Evolutionary conservation across 2,888 invertebrate species (phyloP).

Genomic region (Alentia gelatinosa): DNA sequence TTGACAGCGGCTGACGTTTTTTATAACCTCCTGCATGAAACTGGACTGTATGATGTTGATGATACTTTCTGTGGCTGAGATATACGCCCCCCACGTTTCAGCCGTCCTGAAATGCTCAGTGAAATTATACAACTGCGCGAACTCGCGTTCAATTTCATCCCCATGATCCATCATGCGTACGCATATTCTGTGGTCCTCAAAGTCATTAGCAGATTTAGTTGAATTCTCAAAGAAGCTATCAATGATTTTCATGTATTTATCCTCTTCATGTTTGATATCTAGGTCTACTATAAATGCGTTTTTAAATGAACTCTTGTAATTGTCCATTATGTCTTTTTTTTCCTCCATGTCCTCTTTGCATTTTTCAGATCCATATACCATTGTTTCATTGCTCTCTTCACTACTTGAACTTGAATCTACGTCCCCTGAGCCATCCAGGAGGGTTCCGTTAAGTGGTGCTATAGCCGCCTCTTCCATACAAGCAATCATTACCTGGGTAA

Average conservation of each 20-base stretch:
- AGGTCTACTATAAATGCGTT: neutral
- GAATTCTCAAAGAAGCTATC: neutral
- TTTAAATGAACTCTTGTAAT: neutral
- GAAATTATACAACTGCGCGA: neutral
- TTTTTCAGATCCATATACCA: neutral
- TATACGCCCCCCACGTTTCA: neutral
- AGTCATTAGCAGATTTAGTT: neutral
- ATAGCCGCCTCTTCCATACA: neutral
- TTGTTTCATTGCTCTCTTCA: neutral
- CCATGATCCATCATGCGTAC: neutral
- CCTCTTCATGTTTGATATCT: neutral
- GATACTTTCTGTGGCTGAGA: neutral
- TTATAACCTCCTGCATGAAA: neutral
- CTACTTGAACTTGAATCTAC: neutral
- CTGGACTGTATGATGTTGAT: neutral
- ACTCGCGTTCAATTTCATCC: neutral
- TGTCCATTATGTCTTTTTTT: neutral
- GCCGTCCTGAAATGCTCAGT: neutral
- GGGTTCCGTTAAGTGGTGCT: neutral
- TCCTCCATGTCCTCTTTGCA: neutral
- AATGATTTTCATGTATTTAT: neutral
- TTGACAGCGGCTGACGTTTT: neutral
- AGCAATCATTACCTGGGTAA: neutral
- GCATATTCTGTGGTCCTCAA: neutral
- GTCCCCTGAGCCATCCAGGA: neutral